phyloP scores from a whole-genome alignment of 2,888 invertebrate genomes.

The Ornithoptera alexandrae region DNA sequence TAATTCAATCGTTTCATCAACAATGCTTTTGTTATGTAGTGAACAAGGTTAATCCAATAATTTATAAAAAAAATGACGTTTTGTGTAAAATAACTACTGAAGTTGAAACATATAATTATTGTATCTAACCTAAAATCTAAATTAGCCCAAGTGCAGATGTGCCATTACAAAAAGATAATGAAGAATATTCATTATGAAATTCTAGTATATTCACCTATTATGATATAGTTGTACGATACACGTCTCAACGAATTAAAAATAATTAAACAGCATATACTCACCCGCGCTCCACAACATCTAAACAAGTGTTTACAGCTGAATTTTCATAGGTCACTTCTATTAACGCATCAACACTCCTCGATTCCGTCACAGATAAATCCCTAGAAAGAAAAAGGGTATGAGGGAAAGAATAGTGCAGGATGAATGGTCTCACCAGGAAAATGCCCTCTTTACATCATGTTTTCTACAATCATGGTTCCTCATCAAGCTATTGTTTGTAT shows the following conservation, averaged over 20 bases:
- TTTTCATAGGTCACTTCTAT: constrained; percentile 36
- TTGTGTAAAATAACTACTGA: no score
- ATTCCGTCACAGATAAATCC: constrained; percentile 41
- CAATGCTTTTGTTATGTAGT: neutral
- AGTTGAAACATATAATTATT: no score
- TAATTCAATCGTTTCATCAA: neutral
- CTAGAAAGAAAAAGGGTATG: constrained; percentile 36
- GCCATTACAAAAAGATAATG: no score
- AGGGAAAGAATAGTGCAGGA: neutral
- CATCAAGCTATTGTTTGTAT: no score
- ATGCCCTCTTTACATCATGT: neutral
- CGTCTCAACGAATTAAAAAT: neutral
- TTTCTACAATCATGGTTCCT: no score
- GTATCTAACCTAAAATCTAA: no score
- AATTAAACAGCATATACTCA: constrained; percentile 31
- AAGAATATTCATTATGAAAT: no score
- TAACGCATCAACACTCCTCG: constrained; percentile 41
- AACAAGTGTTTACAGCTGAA: constrained; percentile 44
- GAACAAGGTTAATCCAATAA: constrained; percentile 1
- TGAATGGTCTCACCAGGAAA: neutral
- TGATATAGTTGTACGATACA: no score
- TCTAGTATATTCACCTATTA: no score
- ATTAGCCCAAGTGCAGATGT: no score
- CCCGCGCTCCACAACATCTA: constrained; percentile 34
- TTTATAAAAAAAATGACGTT: neutral